Evolutionary conservation across 2,888 invertebrate species (phyloP).

Genomic region (Tillus elongatus): DNA sequence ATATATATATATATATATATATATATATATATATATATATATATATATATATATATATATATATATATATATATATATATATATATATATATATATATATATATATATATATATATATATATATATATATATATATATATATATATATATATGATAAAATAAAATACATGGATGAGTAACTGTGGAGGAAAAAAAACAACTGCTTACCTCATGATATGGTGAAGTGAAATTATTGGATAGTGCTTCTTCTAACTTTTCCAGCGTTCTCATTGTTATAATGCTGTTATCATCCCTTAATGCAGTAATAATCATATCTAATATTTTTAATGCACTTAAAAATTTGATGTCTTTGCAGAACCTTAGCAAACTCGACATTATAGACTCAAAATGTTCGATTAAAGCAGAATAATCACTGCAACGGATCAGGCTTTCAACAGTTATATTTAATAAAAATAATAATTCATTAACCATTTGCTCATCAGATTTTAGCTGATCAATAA

Average conservation of each 20-base stretch:
- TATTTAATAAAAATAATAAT: slow-evolving; percentile 47
- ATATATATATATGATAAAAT: too few relatives aligned
- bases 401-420: slow-evolving; percentile 48
- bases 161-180: slow-evolving; percentile 9
- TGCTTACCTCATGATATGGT: slow-evolving; percentile 58
- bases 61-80: slow-evolving; percentile 6
- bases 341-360: slow-evolving; percentile 44
- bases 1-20: too few relatives aligned
- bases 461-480: slow-evolving; percentile 18
- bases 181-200: slow-evolving; percentile 11
- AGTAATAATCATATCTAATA: slow-evolving; percentile 48
- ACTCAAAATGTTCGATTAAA: slow-evolving; percentile 43
- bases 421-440: slow-evolving; percentile 50
- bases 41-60: too few relatives aligned
- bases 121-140: slow-evolving; percentile 7
- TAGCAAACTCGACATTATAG: slow-evolving; percentile 42
- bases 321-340: slow-evolving; percentile 45
- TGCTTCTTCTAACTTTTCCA: slow-evolving; percentile 45
- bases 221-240: slow-evolving; percentile 58
- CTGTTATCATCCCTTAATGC: slow-evolving; percentile 43
- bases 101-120: slow-evolving; percentile 9
- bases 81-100: slow-evolving; percentile 7
- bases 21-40: too few relatives aligned
- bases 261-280: slow-evolving; percentile 40
- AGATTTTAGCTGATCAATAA: slow-evolving; percentile 7